phyloP scores from a whole-genome alignment of 1,140 invertebrate genomes.

The Drosophila bifasciata region DNA sequence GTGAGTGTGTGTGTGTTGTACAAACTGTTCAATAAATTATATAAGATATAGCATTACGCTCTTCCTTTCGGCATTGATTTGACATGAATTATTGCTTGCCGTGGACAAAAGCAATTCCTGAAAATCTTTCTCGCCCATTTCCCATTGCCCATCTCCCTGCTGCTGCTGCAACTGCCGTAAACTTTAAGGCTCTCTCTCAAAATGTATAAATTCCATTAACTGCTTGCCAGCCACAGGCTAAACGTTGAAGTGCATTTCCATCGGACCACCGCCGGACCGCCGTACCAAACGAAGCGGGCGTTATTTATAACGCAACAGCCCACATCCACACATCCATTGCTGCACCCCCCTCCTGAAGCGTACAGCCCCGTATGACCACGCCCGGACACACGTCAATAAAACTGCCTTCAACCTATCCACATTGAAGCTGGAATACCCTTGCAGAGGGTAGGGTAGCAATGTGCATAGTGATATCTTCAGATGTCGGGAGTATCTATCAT shows the following conservation, averaged over 20 bases:
- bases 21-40: conserved; percentile 66
- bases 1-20: conserved; percentile 31
- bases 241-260: conserved; percentile 63
- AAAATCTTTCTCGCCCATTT: conserved; percentile 25
- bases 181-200: conserved; percentile 43
- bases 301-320: conserved; percentile 78
- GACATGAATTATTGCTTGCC: conserved; percentile 66
- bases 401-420: conserved; percentile 80
- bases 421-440: conserved; percentile 39
- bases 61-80: conserved; percentile 66
- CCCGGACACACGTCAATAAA: conserved; percentile 81
- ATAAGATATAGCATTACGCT: conserved; percentile 52
- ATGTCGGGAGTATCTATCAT: too few species aligned
- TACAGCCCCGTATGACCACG: conserved; percentile 44
- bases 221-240: conserved; percentile 55
- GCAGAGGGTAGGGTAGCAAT: too few species aligned
- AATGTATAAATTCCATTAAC: conserved; percentile 64
- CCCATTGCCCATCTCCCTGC: background rate
- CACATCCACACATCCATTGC: conserved; percentile 18
- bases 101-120: conserved; percentile 27
- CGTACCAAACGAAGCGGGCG: conserved; percentile 43
- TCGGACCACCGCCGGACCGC: too few species aligned
- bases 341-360: background rate
- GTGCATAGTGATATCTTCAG: too few species aligned
- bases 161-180: conserved; percentile 12